Evolutionary conservation across 2,888 invertebrate species (phyloP), one percentile per base, ranked within the genome.

Genomic region (Metopia argyrocephala): DNA sequence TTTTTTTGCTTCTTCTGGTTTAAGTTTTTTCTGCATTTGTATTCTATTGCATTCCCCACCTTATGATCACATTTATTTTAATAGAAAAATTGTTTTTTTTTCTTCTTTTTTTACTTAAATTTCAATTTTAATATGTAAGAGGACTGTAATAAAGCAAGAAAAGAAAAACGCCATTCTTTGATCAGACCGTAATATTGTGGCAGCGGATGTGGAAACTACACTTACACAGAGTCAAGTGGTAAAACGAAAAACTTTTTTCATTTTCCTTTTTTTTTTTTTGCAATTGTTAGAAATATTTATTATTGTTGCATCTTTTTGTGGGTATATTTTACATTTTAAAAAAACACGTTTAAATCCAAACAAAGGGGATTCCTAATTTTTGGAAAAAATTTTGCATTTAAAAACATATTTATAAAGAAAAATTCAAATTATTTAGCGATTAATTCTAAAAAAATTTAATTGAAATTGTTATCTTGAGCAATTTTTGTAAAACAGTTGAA

Each of bases 11-110:
- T 61, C 15, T 61, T 31, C 25, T 21, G 45, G 25, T 61, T 38
- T 68, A 69, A 61, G 65, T 0, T 38, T 52, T 61, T 27, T 54
- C 64, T 31, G 38, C 46, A 23, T 27, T 48, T 18, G 20, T n/a
- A 31, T 54, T 25, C 76, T 50, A 61, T 48, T 71, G 50, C 73
- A 78, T 74, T 38, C 38, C n/a, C n/a, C 38, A 76, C 64, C 73
- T 79, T 76, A 50, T 71, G 79, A 76, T 76, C 57, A 71, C 65
- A 78, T 78, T 78, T 71, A 78, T 61, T 78, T 78, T 71, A 78
- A 78, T 71, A 66, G 71, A 75, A 79, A 78, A 73, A 74, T 68
- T 73, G 71, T 76, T 70, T 48, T 15, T 27, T 27, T 45, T 20
- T n/a, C n/a, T n/a, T n/a, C n/a, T n/a, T 52, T 54, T 56, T 68